These are phyloP conservation scores for Saccostrea glomerata DNA, from an alignment of 1,140 invertebrate genomes.

Conservation along the genomic window DNA sequence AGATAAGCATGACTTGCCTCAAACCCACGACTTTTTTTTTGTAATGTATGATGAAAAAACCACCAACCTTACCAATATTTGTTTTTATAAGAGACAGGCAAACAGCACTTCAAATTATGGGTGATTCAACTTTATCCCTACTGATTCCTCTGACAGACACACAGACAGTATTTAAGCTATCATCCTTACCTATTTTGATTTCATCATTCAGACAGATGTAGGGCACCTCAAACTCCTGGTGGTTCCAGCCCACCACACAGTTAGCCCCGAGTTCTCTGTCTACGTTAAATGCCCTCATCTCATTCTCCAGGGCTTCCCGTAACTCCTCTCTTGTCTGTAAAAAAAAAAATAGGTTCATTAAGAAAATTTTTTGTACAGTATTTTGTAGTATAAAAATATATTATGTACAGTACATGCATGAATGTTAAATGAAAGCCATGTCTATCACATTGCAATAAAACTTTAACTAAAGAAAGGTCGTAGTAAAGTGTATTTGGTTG, in stretches of 20 bases:
- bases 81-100: background rate
- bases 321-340: conserved; percentile 95
- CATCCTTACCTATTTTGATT: conserved; percentile 89
- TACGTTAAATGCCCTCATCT: conserved; percentile 92
- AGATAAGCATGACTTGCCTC: too few relatives aligned
- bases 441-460: too few relatives aligned
- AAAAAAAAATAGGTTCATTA: background rate
- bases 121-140: too few relatives aligned
- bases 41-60: background rate
- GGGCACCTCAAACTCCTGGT: conserved; percentile 94
- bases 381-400: background rate
- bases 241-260: conserved; percentile 90
- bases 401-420: background rate
- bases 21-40: too few relatives aligned
- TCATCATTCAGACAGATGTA: conserved; percentile 97
- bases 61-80: background rate
- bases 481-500: too few relatives aligned
- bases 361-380: background rate
- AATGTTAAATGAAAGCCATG: too few relatives aligned
- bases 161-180: too few relatives aligned
- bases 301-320: conserved; percentile 94
- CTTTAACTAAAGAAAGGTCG: too few relatives aligned
- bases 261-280: conserved; percentile 91
- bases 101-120: too few relatives aligned
- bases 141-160: too few relatives aligned